phyloP scores from a whole-genome alignment of 2,888 invertebrate species.

The Gibbula magus region DNA sequence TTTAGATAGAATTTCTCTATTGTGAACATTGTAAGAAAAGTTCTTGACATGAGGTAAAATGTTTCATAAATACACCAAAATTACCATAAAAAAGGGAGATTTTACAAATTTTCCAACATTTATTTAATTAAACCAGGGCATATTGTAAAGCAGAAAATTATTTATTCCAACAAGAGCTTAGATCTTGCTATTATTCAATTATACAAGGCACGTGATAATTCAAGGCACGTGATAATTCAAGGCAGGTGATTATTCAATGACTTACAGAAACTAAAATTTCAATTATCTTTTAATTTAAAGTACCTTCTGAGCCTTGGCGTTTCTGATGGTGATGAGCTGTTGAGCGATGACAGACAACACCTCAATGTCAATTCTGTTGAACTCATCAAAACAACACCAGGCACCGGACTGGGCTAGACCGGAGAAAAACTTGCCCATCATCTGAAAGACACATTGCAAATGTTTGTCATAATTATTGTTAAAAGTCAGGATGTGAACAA shows the following conservation, averaged over 20 bases:
- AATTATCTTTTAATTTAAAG: too few species aligned
- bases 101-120: too few species aligned
- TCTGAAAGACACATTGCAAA: constrained; percentile 76
- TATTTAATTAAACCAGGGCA: too few species aligned
- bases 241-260: not conserved
- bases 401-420: constrained; percentile 92
- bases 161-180: too few species aligned
- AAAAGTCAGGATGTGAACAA: not conserved
- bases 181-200: too few species aligned
- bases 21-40: too few species aligned
- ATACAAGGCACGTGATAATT: not conserved
- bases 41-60: too few species aligned
- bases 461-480: not conserved
- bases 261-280: too few species aligned
- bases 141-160: too few species aligned
- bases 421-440: constrained; percentile 94
- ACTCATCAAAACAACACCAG: constrained; percentile 95
- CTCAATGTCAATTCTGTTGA: constrained; percentile 92
- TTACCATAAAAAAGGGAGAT: too few species aligned
- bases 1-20: too few species aligned
- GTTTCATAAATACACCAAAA: too few species aligned
- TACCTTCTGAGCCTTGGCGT: constrained; percentile 85
- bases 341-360: constrained; percentile 93
- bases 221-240: not conserved
- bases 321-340: constrained; percentile 89